Evolutionary conservation across 2,113 vertebrate species (phyloP), one percentile per base, ranked within the genome.

Genomic region (Poicephalus gulielmi): DNA sequence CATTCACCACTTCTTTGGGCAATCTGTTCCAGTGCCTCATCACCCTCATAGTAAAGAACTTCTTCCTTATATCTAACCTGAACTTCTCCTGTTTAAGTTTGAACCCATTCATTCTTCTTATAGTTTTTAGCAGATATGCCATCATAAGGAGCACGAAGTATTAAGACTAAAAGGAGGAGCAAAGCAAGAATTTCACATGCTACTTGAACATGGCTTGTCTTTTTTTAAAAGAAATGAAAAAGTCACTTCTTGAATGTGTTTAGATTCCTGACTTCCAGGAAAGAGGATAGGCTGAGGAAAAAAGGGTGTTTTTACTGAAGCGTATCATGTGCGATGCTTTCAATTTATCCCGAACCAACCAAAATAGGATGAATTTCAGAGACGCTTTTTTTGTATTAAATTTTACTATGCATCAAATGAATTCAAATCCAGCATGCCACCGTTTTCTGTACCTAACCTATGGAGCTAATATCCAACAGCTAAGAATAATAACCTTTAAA

Each of bases 321-420:
- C 30, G 8, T 59, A 11, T 12, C 4, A 25, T n/a, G 2, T 6
- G 0, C 0, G 0, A 17, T 46, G 4, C 10, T 94, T 88, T 76
- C 10, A 28, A 5, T 77, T 79, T 66, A 55, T 23, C 13, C 18
- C 8, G 24, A 86, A 47, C 6, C 47, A 44, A 60, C 16, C 3
- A 31, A 11, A 68, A 53, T 30, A 10, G 1, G 4, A 23, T 84
- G 10, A 71, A 75, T 55, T 63, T 64, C n/a, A 75, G 7, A 37
- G 5, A 2, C 27, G 3, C 0, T 41, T 86, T 79, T 41, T 41
- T 47, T 25, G 19, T 55, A 55, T 39, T 35, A 35, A 20, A 15
- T 83, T 86, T 86, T 67, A 25, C 2, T 83, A 19, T 19, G 3
- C n/a, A 14, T 30, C 28, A 59, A 81, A 86, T 0, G 0, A 11